phyloP scores from a whole-genome alignment of 2,888 invertebrate species.

The Oxycera nigricornis region DNA sequence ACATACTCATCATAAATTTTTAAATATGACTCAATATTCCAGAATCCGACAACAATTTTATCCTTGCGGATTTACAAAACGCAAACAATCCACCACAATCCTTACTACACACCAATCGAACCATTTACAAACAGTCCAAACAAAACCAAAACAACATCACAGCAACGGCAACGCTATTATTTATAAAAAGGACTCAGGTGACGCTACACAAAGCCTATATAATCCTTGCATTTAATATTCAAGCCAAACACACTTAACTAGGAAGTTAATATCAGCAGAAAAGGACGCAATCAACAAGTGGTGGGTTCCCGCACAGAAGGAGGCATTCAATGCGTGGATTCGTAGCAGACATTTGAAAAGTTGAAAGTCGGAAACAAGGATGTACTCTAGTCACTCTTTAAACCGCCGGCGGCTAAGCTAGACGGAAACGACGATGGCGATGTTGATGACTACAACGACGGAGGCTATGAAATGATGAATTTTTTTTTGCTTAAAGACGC shows the following conservation, averaged over 20 bases:
- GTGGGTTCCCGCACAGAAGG: constrained; percentile 30
- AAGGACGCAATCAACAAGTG: constrained; percentile 32
- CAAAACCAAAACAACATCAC: constrained; percentile 12
- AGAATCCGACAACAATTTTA: too few relatives aligned
- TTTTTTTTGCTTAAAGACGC: constrained; percentile 15
- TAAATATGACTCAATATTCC: too few relatives aligned
- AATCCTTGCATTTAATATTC: constrained; percentile 1
- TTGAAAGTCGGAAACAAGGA: not conserved
- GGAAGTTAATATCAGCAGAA: constrained; percentile 31
- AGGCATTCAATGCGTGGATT: constrained; percentile 9
- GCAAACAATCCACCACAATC: too few relatives aligned
- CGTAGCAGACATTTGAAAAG: not conserved
- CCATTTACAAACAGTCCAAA: not conserved
- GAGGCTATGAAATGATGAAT: not conserved
- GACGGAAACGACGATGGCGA: not conserved
- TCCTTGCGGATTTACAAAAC: too few relatives aligned
- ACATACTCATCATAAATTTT: too few relatives aligned
- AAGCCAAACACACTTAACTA: constrained; percentile 28
- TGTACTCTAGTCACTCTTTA: not conserved
- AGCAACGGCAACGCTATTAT: constrained; percentile 5
- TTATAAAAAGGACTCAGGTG: constrained; percentile 36
- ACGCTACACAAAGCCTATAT: not conserved
- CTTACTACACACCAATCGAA: too few relatives aligned
- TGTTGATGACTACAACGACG: not conserved
- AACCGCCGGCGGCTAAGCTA: not conserved